Evolutionary conservation across 2,797 vertebrate species (phyloP).

Genomic region (Mus caroli): DNA sequence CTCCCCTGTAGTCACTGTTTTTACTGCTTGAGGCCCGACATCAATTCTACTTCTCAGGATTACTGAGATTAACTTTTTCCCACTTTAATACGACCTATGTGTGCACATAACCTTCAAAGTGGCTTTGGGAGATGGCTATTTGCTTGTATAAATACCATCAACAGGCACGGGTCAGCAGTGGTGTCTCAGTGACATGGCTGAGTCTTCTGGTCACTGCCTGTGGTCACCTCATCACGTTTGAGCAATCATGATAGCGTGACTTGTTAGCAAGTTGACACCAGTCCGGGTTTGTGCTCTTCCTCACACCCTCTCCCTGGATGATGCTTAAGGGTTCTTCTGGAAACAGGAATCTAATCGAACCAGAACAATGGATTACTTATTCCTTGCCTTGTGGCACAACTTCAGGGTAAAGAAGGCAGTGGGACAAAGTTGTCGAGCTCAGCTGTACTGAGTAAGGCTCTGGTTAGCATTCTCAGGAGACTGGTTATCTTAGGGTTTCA

Average conservation of each 20-base stretch:
- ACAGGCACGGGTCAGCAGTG: neutral
- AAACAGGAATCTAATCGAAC: conserved; percentile 40
- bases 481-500: neutral
- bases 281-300: conserved; percentile 22
- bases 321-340: conserved; percentile 15
- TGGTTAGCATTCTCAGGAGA: neutral
- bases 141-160: conserved; percentile 18
- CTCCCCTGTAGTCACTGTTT: neutral
- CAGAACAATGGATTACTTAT: conserved; percentile 24
- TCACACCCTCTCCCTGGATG: neutral
- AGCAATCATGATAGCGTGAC: neutral
- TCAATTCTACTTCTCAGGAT: neutral
- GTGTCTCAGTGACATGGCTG: neutral
- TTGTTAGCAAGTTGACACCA: conserved; percentile 33
- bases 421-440: neutral
- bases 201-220: neutral
- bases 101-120: neutral
- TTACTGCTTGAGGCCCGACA: neutral
- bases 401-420: conserved; percentile 24
- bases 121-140: conserved; percentile 2
- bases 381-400: conserved; percentile 19
- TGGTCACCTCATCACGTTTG: neutral
- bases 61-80: conserved; percentile 34
- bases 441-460: conserved; percentile 8
- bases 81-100: neutral